phyloP scores from a whole-genome alignment of 2,113 vertebrate genomes.

The Hippopotamus amphibius region DNA sequence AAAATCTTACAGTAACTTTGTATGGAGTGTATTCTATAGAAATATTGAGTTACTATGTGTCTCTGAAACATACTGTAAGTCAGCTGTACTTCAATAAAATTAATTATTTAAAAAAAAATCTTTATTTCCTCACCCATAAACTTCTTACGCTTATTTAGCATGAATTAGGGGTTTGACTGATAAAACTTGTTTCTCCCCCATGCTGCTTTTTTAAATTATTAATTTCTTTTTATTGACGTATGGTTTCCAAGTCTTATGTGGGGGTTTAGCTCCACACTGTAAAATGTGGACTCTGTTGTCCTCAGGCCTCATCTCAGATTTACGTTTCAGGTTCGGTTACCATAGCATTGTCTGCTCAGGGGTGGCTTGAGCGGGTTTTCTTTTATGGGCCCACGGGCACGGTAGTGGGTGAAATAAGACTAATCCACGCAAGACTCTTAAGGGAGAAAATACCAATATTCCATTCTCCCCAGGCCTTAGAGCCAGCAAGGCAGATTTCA shows the following conservation, averaged over 20 bases:
- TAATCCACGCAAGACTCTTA: neutral
- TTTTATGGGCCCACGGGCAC: neutral
- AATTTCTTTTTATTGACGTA: neutral
- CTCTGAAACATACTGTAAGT: neutral
- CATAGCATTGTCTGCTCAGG: neutral
- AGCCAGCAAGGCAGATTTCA: neutral
- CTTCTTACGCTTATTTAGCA: neutral
- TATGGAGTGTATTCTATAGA: neutral
- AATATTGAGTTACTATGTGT: neutral
- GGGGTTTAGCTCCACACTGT: neutral
- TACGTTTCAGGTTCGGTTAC: neutral
- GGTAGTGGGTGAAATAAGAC: neutral
- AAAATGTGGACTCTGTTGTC: neutral
- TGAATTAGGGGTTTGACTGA: neutral
- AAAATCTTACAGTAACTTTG: neutral
- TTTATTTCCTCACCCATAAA: neutral
- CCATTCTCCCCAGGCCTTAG: neutral
- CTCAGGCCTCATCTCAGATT: neutral
- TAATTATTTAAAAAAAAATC: neutral
- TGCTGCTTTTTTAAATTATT: neutral
- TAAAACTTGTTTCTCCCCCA: neutral
- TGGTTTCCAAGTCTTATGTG: neutral
- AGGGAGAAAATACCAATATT: neutral
- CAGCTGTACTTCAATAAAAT: neutral
- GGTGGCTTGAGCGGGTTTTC: neutral